These are phyloP conservation scores for Yponomeuta malinellus DNA, from an alignment of 2,888 invertebrate species.

Conservation along the genomic window DNA sequence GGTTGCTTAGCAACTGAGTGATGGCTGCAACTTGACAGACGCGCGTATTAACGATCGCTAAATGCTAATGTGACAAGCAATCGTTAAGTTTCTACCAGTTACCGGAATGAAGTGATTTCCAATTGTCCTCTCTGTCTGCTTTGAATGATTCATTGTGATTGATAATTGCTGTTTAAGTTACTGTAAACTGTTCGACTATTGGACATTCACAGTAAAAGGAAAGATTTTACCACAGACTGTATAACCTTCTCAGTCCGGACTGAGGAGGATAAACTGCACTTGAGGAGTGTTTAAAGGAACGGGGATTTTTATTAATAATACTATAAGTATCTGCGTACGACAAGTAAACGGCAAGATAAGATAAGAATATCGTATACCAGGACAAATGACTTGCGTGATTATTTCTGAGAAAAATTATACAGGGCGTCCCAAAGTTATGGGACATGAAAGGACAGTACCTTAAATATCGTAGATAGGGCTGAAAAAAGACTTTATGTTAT, in stretches of 20 bases:
- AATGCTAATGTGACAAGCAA: slow-evolving; percentile 1
- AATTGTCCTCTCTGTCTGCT: not conserved
- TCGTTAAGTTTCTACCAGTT: not conserved
- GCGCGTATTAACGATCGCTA: not conserved
- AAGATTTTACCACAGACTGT: not conserved
- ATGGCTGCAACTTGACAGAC: not conserved
- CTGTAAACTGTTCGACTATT: not conserved
- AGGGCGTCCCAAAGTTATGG: too few relatives aligned
- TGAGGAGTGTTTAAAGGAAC: too few relatives aligned
- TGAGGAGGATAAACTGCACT: not conserved
- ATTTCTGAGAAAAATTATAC: too few relatives aligned
- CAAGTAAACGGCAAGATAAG: too few relatives aligned
- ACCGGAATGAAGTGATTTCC: not conserved
- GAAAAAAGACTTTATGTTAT: too few relatives aligned
- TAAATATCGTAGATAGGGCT: too few relatives aligned
- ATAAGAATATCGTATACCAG: too few relatives aligned
- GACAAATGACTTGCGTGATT: too few relatives aligned
- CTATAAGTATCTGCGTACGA: too few relatives aligned
- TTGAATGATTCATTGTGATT: not conserved
- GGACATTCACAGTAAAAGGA: not conserved
- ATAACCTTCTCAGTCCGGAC: not conserved
- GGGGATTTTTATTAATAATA: too few relatives aligned
- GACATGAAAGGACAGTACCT: too few relatives aligned
- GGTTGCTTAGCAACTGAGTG: not conserved
- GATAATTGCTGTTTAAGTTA: not conserved